phyloP scores from a whole-genome alignment of 2,113 vertebrate species.

The Phylloscopus trochiloides region DNA sequence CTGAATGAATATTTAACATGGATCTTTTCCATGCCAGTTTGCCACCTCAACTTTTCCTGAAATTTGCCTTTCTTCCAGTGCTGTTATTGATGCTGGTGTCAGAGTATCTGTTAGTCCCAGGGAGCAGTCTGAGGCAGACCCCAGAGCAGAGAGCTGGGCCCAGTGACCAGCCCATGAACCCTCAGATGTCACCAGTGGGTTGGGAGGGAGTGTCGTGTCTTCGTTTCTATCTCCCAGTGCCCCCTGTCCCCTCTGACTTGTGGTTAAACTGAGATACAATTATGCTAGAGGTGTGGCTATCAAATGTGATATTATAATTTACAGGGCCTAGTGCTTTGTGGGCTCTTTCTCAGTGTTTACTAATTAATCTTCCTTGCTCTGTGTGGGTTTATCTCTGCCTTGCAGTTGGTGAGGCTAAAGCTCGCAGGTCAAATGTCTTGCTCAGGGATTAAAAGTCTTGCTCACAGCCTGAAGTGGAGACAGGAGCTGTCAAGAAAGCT shows the following conservation, averaged over 20 bases:
- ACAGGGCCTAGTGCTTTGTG: neutral
- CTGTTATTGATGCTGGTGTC: neutral
- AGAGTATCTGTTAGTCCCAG: neutral
- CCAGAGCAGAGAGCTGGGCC: neutral
- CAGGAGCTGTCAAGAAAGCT: neutral
- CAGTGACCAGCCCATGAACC: neutral
- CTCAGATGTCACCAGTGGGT: rapidly evolving
- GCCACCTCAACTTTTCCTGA: neutral
- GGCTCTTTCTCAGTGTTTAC: neutral
- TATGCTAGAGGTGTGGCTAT: neutral
- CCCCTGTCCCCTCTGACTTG: neutral
- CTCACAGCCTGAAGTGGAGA: neutral
- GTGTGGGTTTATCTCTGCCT: neutral
- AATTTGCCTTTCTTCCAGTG: neutral
- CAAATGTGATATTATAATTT: neutral
- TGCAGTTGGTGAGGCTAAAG: neutral
- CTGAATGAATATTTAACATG: rapidly evolving
- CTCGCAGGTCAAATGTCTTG: neutral
- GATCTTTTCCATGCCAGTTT: neutral
- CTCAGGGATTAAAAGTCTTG: neutral
- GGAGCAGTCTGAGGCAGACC: neutral
- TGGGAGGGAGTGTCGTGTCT: neutral
- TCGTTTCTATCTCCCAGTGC: neutral
- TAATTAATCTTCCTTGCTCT: neutral
- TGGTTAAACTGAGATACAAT: conserved; percentile 14